Evolutionary conservation across 2,113 vertebrate genomes (phyloP).

Genomic region (Labeo catla): DNA sequence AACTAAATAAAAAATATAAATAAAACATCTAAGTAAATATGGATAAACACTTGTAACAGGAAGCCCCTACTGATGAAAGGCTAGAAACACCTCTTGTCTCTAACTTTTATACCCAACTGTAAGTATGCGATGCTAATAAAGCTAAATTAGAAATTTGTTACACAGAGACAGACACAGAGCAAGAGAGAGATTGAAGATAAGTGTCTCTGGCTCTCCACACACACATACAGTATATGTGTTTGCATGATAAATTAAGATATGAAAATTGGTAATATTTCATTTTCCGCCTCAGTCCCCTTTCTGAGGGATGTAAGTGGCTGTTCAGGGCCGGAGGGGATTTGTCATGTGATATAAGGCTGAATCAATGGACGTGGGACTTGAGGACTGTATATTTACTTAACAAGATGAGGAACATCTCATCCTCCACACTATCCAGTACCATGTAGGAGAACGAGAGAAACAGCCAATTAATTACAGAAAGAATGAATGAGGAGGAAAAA

Average conservation of each 20-base stretch:
- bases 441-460: constrained; percentile 18
- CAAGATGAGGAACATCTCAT: constrained; percentile 23
- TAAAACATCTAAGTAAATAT: no score
- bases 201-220: not conserved
- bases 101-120: not conserved
- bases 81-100: not conserved
- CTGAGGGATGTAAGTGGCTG: not conserved
- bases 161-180: not conserved
- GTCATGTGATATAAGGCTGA: not conserved
- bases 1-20: no score
- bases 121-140: not conserved
- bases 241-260: constrained; percentile 26
- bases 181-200: not conserved
- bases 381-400: constrained; percentile 34
- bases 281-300: not conserved
- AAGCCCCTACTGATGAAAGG: no score
- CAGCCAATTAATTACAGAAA: constrained; percentile 10
- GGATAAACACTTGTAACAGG: no score
- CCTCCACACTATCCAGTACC: not conserved
- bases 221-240: constrained; percentile 16
- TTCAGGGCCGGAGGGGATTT: not conserved
- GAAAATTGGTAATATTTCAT: constrained; percentile 21
- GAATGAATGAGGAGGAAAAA: not conserved
- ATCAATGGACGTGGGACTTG: constrained; percentile 25
- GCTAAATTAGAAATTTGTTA: not conserved